Conservation (phyloP, 2,113 vertebrate species). For the Phrynosoma platyrhinos region DNA sequence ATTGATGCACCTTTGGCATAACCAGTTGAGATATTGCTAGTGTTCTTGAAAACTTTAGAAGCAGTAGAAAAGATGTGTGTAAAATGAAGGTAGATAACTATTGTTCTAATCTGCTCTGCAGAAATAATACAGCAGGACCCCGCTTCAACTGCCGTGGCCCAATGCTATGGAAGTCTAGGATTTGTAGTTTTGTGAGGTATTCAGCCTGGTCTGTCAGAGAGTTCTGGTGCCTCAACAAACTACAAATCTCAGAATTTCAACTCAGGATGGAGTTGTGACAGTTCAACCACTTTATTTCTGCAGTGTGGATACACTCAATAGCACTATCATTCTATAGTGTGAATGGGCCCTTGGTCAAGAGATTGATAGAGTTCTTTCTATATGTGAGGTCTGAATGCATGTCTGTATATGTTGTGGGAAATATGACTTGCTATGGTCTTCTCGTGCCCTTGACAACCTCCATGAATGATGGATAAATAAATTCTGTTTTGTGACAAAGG, state of each 20-base stretch:
- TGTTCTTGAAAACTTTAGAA: neutral
- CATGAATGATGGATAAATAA: neutral
- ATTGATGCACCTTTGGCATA: neutral
- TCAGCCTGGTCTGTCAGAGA: no score
- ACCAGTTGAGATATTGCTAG: neutral
- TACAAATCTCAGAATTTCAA: no score
- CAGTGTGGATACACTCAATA: no score
- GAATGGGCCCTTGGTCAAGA: neutral
- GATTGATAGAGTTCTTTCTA: neutral
- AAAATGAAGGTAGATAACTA: no score
- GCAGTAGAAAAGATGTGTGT: neutral
- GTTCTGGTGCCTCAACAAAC: no score
- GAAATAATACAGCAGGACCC: neutral
- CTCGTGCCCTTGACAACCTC: neutral
- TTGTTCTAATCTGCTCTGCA: no score
- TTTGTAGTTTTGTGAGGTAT: no score
- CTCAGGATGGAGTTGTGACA: no score
- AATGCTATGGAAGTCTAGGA: no score
- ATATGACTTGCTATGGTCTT: neutral
- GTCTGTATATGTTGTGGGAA: neutral
- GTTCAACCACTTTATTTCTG: no score
- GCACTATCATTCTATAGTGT: no score
- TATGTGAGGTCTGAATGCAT: neutral
- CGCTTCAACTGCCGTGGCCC: no score
- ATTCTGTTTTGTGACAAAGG: neutral